Base-by-base conservation (phyloP, 2,113 vertebrate species). In the Microtus pennsylvanicus region DNA sequence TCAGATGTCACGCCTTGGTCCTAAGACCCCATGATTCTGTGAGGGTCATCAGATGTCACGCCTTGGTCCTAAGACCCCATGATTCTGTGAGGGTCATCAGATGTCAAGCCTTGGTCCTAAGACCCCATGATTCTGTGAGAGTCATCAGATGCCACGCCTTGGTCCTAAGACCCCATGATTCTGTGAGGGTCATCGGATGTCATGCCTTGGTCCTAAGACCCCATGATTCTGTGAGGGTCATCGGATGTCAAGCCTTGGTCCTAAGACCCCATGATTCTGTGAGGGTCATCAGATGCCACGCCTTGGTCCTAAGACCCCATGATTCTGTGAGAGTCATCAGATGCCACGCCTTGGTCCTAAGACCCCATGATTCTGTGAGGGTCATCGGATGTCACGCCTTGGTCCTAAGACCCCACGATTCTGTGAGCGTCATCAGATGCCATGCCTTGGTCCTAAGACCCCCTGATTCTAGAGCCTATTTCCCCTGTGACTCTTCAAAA, bases 121-220 rank as follows among this genome's bases (percentile, higher is more conserved):
- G 52, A 55, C 52, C 52, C 52, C 52, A 55, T 5, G 52, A 55
- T 55, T 55, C 76, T 14, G 22, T 4, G 3, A 7, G 24, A 33
- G 26, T 5, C 13, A 2, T 4, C 10, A 10, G n/a, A 33, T 28
- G 24, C 2, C 61, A 26, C 3, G 10, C 3, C 14, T 22, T 6
- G 26, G 7, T 1, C 35, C 3, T 1, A 35, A 67, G 82, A 22
- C 16, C 52, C 26, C 0, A 0, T 1, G 7, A 7, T 4, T 28
- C 50, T 50, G 50, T 50, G 50, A 50, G 11, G 10, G 50, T 7
- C 14, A 3, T 5, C 7, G 14, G 33, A n/a, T 30, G 28, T 22
- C 86, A 35, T 0, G 10, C 21, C 17, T 61, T 22, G 17, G 58
- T 61, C 58, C 58, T 61, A 22, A 61, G 52, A 55, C 52, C 13